phyloP scores from a whole-genome alignment of 2,113 vertebrate species.

The Rhabdomys dilectus region DNA sequence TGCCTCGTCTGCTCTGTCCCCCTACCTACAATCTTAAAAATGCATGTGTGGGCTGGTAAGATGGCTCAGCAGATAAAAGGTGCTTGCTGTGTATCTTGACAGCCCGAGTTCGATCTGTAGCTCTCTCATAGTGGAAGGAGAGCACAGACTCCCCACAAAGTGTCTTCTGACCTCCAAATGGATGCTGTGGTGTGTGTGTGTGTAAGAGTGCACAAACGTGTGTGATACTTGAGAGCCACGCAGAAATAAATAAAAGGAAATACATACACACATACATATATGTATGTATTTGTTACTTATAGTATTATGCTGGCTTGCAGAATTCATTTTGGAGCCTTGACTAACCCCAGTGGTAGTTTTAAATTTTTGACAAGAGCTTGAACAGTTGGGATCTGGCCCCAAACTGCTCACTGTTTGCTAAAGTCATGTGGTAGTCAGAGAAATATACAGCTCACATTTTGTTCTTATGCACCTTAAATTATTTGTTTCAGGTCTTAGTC shows the following conservation, averaged over 20 bases:
- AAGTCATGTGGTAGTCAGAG: constrained; percentile 20
- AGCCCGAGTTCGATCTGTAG: not conserved
- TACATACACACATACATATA: not conserved
- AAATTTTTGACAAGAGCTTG: constrained; percentile 53
- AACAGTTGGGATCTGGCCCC: not conserved
- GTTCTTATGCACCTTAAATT: not conserved
- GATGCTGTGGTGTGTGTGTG: not conserved
- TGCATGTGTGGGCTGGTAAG: not conserved
- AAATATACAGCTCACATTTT: constrained; percentile 21
- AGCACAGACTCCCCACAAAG: no score
- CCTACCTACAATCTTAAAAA: not conserved
- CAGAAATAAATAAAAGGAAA: not conserved
- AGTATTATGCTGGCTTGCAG: not conserved
- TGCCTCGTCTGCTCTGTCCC: not conserved
- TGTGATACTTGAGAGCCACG: not conserved
- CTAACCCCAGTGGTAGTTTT: not conserved
- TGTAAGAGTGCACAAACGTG: no score
- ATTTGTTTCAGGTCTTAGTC: not conserved
- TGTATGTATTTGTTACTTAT: not conserved
- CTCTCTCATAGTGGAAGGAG: not conserved
- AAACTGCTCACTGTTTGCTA: constrained; percentile 1
- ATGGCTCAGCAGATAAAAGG: not conserved
- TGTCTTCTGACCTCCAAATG: not conserved
- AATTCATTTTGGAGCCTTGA: not conserved
- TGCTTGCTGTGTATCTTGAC: not conserved